Evolutionary conservation across 1,140 invertebrate genomes (phyloP), one percentile per base, ranked within the genome.

Genomic region (Phthorimaea operculella): DNA sequence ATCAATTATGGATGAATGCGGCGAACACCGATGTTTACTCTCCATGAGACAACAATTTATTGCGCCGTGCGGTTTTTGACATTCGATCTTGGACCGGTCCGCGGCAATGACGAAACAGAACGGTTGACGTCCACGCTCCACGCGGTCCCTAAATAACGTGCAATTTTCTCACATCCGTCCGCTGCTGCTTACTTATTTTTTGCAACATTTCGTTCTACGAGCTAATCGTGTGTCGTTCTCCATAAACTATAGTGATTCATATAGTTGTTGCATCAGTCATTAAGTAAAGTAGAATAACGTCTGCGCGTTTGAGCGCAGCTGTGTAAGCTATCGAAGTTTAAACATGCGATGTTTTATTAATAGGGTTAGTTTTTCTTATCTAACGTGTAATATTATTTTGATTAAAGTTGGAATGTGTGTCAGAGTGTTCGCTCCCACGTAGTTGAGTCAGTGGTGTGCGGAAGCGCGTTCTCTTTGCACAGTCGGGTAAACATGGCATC

Each of bases 1-100:
- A 82, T 83, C 79, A 83, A 79, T 83, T 80, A 83, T 82, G 79
- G 77, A 83, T 82, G 80, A 83, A 83, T 82, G 80, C 80, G 76
- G 66, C 67, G 67, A 80, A 74, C 74, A 72, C 63, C 80, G 69
- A 79, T 81, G 80, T 83, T 83, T 83, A 79, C 79, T 81, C 79
- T 80, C 72, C 75, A 74, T 70, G 77, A 79, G 76, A 81, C 79
- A 78, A 78, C 77, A 78, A 83, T 82, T 83, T 83, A 82, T 83
- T 80, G 74, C 77, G 68, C 77, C 72, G 76, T 83, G 80, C 72
- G 76, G 76, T 79, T 82, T 83, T 74, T 80, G 79, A 83, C 76
- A 82, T 80, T 78, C 73, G 70, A 76, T 74, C 70, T 66, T 59
- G 45, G 69, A 69, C 61, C 66, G 63, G 65, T 62, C 62, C 58